phyloP scores from a whole-genome alignment of 35 echinoderm and acorn worm genomes.

The Lytechinus variegatus region DNA sequence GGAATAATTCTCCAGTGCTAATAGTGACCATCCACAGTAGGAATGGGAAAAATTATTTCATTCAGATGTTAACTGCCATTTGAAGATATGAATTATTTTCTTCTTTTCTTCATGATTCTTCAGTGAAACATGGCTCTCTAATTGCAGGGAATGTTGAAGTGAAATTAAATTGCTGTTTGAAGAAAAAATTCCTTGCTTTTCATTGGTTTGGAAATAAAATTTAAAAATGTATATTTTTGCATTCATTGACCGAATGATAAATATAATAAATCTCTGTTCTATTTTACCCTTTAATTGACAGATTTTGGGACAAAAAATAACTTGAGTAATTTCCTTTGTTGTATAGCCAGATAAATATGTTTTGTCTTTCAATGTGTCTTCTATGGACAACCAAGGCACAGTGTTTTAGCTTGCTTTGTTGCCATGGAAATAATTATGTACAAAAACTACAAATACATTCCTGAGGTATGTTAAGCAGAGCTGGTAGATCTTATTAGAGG shows the following conservation, averaged over 20 bases:
- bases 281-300: neutral
- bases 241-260: neutral
- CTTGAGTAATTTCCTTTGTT: neutral
- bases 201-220: neutral
- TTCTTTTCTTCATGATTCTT: neutral
- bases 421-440: neutral
- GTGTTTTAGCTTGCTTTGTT: neutral
- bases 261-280: neutral
- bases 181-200: neutral
- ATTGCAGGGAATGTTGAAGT: neutral
- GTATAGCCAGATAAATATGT: neutral
- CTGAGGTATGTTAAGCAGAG: neutral
- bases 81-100: neutral
- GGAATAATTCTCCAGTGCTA: neutral
- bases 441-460: constrained; percentile 7
- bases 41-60: neutral
- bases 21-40: neutral
- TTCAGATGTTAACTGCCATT: neutral
- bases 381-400: neutral
- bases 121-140: neutral
- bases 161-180: neutral
- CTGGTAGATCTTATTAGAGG: neutral
- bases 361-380: neutral
- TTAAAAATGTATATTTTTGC: neutral
- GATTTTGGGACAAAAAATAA: neutral